phyloP scores from a whole-genome alignment of 92 coral and sea anemone species.

The Parazoanthus swiftii region DNA sequence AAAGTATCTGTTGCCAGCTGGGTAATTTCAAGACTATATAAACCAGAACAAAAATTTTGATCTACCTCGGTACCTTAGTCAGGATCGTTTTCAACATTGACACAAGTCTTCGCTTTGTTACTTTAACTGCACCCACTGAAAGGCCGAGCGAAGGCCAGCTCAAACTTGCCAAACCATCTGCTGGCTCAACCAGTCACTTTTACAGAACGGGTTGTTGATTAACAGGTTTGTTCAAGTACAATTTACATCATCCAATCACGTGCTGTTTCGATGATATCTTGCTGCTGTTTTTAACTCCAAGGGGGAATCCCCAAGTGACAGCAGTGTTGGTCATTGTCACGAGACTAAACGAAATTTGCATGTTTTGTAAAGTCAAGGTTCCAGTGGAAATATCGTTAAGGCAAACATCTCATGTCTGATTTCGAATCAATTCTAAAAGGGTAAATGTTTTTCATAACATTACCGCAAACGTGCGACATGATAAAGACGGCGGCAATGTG shows the following conservation, averaged over 20 bases:
- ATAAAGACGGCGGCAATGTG: no score
- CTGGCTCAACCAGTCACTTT: not conserved
- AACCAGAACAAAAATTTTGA: not conserved
- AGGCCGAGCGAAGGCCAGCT: not conserved
- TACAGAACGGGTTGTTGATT: not conserved
- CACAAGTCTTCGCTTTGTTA: not conserved
- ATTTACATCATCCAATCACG: not conserved
- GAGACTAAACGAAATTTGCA: no score
- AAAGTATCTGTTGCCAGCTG: not conserved
- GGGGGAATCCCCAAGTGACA: no score
- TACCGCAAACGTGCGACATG: no score
- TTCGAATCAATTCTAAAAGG: no score
- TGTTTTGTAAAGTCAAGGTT: no score
- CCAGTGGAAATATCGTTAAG: no score
- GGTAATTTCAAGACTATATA: not conserved
- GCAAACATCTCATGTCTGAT: no score
- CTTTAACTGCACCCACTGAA: not conserved
- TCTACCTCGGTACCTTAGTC: not conserved
- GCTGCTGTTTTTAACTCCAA: not conserved
- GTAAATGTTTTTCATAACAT: no score
- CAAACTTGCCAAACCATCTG: not conserved
- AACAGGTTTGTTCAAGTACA: not conserved
- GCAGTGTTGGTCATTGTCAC: no score
- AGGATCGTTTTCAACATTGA: not conserved
- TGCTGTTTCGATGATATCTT: not conserved